Evolutionary conservation across 1,140 invertebrate species (phyloP).

Genomic region (Colletes latitarsis): DNA sequence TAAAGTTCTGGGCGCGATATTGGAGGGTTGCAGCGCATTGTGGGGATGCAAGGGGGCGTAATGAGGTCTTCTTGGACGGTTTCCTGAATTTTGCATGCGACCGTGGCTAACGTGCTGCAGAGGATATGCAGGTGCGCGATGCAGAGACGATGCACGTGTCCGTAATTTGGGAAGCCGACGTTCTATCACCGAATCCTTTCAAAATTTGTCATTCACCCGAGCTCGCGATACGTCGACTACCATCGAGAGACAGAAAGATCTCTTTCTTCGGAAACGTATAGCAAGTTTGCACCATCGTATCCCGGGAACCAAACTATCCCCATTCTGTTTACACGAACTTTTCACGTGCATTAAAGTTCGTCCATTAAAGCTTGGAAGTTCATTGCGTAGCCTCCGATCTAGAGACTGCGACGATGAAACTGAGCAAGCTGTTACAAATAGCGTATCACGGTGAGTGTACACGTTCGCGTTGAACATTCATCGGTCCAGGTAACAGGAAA

Average conservation of each 20-base stretch:
- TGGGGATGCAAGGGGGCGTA: background rate
- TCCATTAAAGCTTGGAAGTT: too few species aligned
- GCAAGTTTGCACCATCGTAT: too few species aligned
- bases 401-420: background rate
- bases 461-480: background rate
- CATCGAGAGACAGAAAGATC: too few species aligned
- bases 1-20: too few species aligned
- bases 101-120: background rate
- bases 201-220: too few species aligned
- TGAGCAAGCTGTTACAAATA: background rate
- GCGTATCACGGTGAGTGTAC: background rate
- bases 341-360: too few species aligned
- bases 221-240: too few species aligned
- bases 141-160: constrained; percentile 3
- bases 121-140: background rate
- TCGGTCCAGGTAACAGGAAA: constrained; percentile 1
- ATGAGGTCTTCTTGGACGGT: background rate
- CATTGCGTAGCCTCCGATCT: too few species aligned
- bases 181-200: too few species aligned
- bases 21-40: background rate
- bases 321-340: too few species aligned
- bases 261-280: too few species aligned
- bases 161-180: background rate
- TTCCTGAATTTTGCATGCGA: constrained; percentile 8
- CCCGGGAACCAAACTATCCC: too few species aligned